Conservation (phyloP, 2,888 invertebrate species). For the Pyralis farinalis region DNA sequence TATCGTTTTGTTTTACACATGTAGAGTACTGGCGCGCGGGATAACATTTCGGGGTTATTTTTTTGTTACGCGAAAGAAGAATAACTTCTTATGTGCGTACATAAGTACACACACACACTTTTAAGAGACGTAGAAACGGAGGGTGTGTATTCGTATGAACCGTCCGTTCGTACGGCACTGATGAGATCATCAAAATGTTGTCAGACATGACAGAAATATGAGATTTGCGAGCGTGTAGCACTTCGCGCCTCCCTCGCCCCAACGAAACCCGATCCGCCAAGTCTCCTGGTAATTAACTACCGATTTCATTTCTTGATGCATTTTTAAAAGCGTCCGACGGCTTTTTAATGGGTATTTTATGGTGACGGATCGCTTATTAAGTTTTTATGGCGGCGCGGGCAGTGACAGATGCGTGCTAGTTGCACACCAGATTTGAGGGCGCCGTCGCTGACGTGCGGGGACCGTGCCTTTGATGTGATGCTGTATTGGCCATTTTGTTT, state of each 20-base stretch:
- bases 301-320: constrained; percentile 80
- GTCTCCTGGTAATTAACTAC: constrained; percentile 79
- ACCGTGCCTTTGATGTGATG: too few relatives aligned
- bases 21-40: too few relatives aligned
- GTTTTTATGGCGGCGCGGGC: constrained; percentile 67
- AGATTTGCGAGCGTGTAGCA: constrained; percentile 11
- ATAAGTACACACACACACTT: too few relatives aligned
- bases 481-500: neutral
- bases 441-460: constrained; percentile 4
- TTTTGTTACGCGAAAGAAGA: too few relatives aligned
- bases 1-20: too few relatives aligned
- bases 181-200: too few relatives aligned
- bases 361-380: constrained; percentile 80
- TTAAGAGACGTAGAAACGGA: too few relatives aligned
- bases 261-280: constrained; percentile 65
- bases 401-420: constrained; percentile 78
- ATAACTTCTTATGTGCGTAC: too few relatives aligned
- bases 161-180: too few relatives aligned
- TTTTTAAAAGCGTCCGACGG: constrained; percentile 78
- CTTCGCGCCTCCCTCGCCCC: constrained; percentile 36
- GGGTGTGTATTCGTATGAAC: too few relatives aligned
- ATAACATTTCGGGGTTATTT: too few relatives aligned
- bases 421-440: constrained; percentile 75
- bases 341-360: constrained; percentile 80
- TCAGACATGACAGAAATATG: neutral